phyloP scores from a whole-genome alignment of 2,888 invertebrate genomes.

The Timandra comae region DNA sequence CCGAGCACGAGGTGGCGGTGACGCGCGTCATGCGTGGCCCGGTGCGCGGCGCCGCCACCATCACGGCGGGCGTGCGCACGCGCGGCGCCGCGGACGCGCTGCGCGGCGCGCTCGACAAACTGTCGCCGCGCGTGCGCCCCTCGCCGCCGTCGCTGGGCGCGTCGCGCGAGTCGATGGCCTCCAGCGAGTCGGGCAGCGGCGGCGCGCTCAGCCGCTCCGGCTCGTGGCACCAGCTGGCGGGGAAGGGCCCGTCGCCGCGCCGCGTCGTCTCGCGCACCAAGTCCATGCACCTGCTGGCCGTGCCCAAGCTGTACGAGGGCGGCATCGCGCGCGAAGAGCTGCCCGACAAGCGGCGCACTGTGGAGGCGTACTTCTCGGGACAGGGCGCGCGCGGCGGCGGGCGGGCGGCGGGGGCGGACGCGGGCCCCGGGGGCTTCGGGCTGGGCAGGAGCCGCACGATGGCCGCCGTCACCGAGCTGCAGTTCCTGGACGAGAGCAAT shows the following conservation, averaged over 20 bases:
- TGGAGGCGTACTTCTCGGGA: conserved; percentile 83
- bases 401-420: conserved; percentile 27
- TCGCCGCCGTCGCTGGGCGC: conserved; percentile 43
- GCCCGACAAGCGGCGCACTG: conserved; percentile 82
- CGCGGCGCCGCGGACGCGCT: conserved; percentile 64
- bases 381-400: conserved; percentile 17
- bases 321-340: conserved; percentile 82
- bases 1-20: conserved; percentile 80
- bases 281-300: conserved; percentile 83
- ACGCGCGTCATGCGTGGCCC: conserved; percentile 86
- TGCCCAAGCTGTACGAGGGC: conserved; percentile 89
- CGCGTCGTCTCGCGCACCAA: conserved; percentile 77
- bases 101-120: conserved; percentile 77
- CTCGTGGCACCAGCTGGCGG: conserved; percentile 85
- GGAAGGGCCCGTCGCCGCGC: conserved; percentile 59
- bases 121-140: conserved; percentile 45
- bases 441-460: conserved; percentile 85
- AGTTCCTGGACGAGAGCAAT: conserved; percentile 85
- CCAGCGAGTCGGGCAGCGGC: conserved; percentile 48
- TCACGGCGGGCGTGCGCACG: conserved; percentile 75
- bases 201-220: conserved; percentile 78
- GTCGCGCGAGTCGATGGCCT: conserved; percentile 53
- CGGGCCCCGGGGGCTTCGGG: conserved; percentile 65
- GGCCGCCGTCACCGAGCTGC: conserved; percentile 82
- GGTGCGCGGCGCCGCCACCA: conserved; percentile 83